Percentiles rank a stretch among this genome's conserved stretches.
These are phyloP conservation scores for Caenorhabditis uteleia DNA, from an alignment of 2,888 invertebrate species.

Conservation along the genomic window DNA sequence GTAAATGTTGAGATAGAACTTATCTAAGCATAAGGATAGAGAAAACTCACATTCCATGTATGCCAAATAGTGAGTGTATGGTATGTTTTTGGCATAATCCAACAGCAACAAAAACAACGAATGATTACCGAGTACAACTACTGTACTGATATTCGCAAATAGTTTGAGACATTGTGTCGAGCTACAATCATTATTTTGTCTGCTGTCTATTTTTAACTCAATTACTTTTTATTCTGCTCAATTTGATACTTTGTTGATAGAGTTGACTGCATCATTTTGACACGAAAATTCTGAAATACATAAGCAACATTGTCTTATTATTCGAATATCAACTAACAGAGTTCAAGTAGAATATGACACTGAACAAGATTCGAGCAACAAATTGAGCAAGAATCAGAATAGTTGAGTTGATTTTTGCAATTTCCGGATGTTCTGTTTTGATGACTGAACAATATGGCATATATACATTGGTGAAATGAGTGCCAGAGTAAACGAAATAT, in stretches of 20 bases:
- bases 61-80: slow-evolving; percentile 6
- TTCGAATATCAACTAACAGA: not conserved
- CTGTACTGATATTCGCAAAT: slow-evolving; percentile 20
- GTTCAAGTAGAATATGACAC: not conserved
- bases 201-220: not conserved
- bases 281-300: slow-evolving; percentile 3
- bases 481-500: slow-evolving; percentile 11
- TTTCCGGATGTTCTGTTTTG: slow-evolving; percentile 7
- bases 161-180: slow-evolving; percentile 17
- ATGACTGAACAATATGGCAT: slow-evolving; percentile 28
- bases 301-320: not conserved
- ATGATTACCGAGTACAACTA: slow-evolving; percentile 4
- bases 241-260: slow-evolving; percentile 19
- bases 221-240: slow-evolving; percentile 23
- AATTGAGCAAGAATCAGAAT: slow-evolving; percentile 6
- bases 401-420: slow-evolving; percentile 5
- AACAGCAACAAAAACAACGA: slow-evolving; percentile 1
- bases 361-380: slow-evolving; percentile 7
- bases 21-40: not conserved
- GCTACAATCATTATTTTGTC: slow-evolving; percentile 4
- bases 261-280: not conserved
- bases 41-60: slow-evolving; percentile 20
- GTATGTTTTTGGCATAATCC: not conserved
- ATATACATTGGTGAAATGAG: slow-evolving; percentile 11
- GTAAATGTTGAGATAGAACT: not conserved